Evolutionary conservation across 1,140 invertebrate species (phyloP).

Genomic region (Ylistrum balloti): DNA sequence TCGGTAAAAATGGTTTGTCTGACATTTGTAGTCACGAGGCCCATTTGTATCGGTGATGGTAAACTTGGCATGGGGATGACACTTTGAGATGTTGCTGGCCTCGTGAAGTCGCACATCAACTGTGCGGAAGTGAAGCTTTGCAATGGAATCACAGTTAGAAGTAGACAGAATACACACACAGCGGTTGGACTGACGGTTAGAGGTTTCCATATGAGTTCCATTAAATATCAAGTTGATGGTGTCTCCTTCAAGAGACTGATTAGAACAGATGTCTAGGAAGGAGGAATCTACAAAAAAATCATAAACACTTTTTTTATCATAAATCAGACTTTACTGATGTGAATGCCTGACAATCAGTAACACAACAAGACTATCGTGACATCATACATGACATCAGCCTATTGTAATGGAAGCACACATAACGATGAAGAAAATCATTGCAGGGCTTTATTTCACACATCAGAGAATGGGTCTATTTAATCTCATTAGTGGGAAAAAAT

Average conservation of each 20-base stretch:
- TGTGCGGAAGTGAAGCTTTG: slow-evolving; percentile 49
- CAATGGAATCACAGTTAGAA: slow-evolving; percentile 54
- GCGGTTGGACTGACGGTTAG: slow-evolving; percentile 19
- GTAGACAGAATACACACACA: slow-evolving; percentile 58
- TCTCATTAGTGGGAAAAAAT: too few relatives aligned
- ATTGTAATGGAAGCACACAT: too few relatives aligned
- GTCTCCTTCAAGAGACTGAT: slow-evolving; percentile 46
- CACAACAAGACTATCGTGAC: too few relatives aligned
- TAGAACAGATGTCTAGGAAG: slow-evolving; percentile 62
- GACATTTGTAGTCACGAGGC: slow-evolving; percentile 47
- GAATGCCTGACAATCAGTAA: too few relatives aligned
- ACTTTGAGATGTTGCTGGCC: slow-evolving; percentile 49
- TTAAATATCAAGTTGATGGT: slow-evolving; percentile 55
- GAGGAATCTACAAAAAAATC: slow-evolving; percentile 55
- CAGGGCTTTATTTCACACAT: too few relatives aligned
- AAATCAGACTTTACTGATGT: background rate
- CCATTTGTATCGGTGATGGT: slow-evolving; percentile 53
- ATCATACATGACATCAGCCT: too few relatives aligned
- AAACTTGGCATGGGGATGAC: slow-evolving; percentile 55
- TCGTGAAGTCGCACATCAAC: slow-evolving; percentile 59
- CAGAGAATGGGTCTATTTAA: too few relatives aligned
- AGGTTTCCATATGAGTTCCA: slow-evolving; percentile 48
- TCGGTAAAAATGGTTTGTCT: slow-evolving; percentile 51
- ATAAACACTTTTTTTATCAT: too few relatives aligned
- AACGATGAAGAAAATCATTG: too few relatives aligned